phyloP scores from a whole-genome alignment of 2,797 vertebrate genomes.

The Siniperca scherzeri region DNA sequence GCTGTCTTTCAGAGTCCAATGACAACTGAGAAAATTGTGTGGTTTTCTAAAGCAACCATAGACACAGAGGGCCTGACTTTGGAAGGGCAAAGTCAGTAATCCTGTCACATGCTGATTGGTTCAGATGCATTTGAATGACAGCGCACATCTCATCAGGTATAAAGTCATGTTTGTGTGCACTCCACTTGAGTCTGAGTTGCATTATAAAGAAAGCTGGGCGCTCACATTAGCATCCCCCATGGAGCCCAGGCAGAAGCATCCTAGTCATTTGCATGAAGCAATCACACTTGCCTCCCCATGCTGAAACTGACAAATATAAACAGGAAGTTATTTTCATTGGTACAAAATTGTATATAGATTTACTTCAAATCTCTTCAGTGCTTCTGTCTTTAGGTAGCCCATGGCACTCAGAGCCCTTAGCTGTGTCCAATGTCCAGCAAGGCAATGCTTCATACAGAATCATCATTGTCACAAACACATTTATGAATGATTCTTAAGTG shows the following conservation, averaged over 20 bases:
- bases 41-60: constrained; percentile 27
- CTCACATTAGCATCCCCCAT: constrained; percentile 66
- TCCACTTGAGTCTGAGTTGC: constrained; percentile 58
- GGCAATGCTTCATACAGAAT: too few species aligned
- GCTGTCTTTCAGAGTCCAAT: constrained; percentile 25
- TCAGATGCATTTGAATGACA: constrained; percentile 75
- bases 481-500: not conserved
- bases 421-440: too few species aligned
- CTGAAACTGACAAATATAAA: constrained; percentile 70
- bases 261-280: constrained; percentile 71
- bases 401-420: constrained; percentile 49
- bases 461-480: constrained; percentile 22
- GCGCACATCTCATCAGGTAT: constrained; percentile 67
- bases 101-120: constrained; percentile 71
- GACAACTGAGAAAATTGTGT: constrained; percentile 39
- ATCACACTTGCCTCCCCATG: constrained; percentile 48
- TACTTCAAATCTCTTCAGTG: constrained; percentile 49
- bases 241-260: constrained; percentile 44
- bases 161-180: constrained; percentile 70
- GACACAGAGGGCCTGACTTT: constrained; percentile 46
- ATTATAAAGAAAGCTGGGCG: constrained; percentile 66
- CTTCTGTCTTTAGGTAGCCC: constrained; percentile 41
- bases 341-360: constrained; percentile 52
- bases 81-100: constrained; percentile 64
- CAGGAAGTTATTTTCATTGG: constrained; percentile 69